Evolutionary conservation across 2,113 vertebrate genomes (phyloP).

Genomic region (Tyto alba): DNA sequence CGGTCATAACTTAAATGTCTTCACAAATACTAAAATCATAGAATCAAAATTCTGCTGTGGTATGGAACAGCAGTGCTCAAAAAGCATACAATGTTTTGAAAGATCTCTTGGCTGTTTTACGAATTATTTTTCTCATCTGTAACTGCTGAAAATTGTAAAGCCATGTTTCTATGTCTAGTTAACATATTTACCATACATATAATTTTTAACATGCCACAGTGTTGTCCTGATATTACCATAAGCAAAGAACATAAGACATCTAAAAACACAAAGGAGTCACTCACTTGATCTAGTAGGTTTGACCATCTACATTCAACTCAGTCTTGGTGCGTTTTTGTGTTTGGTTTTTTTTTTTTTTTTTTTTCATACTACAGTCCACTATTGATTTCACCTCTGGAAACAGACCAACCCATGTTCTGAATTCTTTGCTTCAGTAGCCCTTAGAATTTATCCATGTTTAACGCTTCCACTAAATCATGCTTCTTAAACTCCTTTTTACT

Average conservation of each 20-base stretch:
- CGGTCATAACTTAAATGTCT: slow-evolving; percentile 41
- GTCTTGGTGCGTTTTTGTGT: not conserved
- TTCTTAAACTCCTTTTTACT: not conserved
- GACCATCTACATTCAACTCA: not conserved
- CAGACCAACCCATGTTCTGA: not conserved
- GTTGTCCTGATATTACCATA: not conserved
- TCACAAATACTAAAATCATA: not conserved
- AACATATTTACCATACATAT: not conserved
- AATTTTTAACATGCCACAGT: not conserved
- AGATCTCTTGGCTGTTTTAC: not conserved
- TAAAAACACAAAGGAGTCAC: not conserved
- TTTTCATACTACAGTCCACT: not conserved
- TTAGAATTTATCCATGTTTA: not conserved
- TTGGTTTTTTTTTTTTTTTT: not conserved
- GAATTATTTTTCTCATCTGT: not conserved
- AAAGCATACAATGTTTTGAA: not conserved
- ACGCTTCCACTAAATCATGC: not conserved
- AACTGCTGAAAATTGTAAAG: not conserved
- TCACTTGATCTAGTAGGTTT: not conserved
- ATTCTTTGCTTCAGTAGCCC: not conserved
- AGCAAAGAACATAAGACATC: not conserved
- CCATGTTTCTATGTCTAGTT: not conserved
- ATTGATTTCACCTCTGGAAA: not conserved
- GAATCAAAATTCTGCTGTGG: not conserved
- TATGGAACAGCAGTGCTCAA: not conserved